These are phyloP conservation scores for Pogona vitticeps DNA, from an alignment of 2,113 vertebrate genomes.

Conservation along the genomic window DNA sequence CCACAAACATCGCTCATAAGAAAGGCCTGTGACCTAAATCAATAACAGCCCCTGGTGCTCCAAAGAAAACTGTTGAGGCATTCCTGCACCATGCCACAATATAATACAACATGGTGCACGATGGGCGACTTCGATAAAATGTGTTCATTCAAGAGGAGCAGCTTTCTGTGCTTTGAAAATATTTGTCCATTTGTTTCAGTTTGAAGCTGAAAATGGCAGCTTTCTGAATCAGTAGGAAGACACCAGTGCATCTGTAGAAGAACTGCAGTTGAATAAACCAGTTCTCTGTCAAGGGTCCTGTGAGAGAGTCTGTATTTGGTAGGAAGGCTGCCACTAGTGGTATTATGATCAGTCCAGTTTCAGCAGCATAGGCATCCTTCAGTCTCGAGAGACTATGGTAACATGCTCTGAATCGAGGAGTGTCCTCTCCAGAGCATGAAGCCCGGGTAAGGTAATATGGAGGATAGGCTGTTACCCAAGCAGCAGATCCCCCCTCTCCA, in stretches of 20 bases:
- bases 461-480: too few species aligned
- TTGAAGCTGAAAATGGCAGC: background rate
- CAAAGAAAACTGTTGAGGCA: background rate
- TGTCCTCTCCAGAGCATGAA: too few species aligned
- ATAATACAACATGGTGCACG: background rate
- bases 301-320: background rate
- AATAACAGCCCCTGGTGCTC: background rate
- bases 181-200: background rate
- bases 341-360: background rate
- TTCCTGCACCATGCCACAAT: background rate
- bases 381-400: too few species aligned
- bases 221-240: background rate
- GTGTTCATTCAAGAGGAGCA: background rate
- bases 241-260: background rate
- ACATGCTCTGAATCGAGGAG: too few species aligned
- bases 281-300: conserved; percentile 8
- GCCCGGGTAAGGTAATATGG: too few species aligned
- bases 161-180: background rate
- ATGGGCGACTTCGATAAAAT: background rate
- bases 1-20: background rate
- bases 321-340: background rate
- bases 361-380: too few species aligned
- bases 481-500: too few species aligned
- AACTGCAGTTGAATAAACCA: background rate
- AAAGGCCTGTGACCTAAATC: conserved; percentile 9